Conservation (phyloP, 2,113 vertebrate genomes). For the Anhinga anhinga region DNA sequence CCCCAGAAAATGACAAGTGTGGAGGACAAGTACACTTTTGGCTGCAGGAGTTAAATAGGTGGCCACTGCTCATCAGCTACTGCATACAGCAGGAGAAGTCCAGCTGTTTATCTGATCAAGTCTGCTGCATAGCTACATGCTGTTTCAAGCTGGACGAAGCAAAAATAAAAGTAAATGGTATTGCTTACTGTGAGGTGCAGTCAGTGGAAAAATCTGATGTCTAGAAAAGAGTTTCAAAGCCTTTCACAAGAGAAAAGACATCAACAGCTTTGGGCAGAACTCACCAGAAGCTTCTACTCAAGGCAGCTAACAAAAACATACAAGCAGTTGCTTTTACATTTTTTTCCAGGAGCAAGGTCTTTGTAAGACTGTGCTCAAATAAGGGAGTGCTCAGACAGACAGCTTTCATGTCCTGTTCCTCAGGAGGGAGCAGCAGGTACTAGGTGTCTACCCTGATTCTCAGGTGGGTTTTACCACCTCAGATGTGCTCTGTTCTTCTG, state of each 20-base stretch:
- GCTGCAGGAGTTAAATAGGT: neutral
- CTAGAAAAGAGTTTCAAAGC: conserved; percentile 7
- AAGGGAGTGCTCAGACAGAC: neutral
- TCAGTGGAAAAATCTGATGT: neutral
- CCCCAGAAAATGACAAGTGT: neutral
- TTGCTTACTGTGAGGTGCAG: neutral
- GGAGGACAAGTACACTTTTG: neutral
- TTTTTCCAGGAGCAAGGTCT: neutral
- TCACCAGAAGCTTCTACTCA: neutral
- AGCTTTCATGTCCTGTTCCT: neutral
- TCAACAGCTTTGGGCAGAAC: neutral
- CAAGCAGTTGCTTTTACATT: neutral
- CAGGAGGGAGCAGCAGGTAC: neutral
- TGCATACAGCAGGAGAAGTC: neutral
- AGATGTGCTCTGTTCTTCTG: neutral
- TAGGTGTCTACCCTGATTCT: neutral
- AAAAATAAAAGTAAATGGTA: neutral
- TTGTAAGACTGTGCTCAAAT: neutral
- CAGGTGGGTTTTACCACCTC: neutral
- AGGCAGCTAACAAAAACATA: neutral
- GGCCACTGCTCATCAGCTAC: neutral
- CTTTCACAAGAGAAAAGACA: neutral
- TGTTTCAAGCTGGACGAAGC: neutral
- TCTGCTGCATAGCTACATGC: neutral
- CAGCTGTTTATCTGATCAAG: neutral